Conservation (phyloP, 2,888 invertebrate genomes). For the Pseudoips prasinana region DNA sequence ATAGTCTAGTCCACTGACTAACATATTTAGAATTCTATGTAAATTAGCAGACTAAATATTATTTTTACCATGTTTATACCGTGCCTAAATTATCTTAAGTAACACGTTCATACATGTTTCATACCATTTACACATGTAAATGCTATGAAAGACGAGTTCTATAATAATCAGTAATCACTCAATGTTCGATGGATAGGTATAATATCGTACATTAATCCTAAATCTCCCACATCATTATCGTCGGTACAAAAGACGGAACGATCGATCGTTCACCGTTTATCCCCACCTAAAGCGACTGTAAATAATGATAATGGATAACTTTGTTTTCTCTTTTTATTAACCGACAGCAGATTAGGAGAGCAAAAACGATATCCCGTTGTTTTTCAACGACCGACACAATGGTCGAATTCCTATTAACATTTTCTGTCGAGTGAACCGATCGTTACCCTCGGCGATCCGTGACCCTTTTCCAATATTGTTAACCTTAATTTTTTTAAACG, state of each 20-base stretch:
- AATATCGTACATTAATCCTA: slow-evolving; percentile 27
- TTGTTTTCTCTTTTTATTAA: slow-evolving; percentile 54
- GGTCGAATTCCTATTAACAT: slow-evolving; percentile 61
- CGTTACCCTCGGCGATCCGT: slow-evolving; percentile 30
- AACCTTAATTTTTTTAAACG: slow-evolving; percentile 39
- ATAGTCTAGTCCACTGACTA: too few species aligned
- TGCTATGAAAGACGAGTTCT: too few species aligned
- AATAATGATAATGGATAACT: slow-evolving; percentile 63
- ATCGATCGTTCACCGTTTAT: slow-evolving; percentile 44
- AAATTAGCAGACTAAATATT: too few species aligned
- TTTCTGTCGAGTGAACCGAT: slow-evolving; percentile 51
- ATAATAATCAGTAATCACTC: slow-evolving; percentile 24
- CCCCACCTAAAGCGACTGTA: slow-evolving; percentile 47
- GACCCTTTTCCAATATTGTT: slow-evolving; percentile 46
- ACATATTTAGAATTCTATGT: too few species aligned
- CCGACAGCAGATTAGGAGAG: slow-evolving; percentile 53
- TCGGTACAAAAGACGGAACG: slow-evolving; percentile 25
- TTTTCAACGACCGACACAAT: slow-evolving; percentile 52
- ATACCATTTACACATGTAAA: too few species aligned
- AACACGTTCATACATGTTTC: too few species aligned
- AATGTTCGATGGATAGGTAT: slow-evolving; percentile 11
- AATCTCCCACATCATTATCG: slow-evolving; percentile 28
- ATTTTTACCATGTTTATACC: too few species aligned
- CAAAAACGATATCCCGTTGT: slow-evolving; percentile 60
- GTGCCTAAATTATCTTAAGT: too few species aligned